Evolutionary conservation across 2,888 invertebrate genomes (phyloP).

Genomic region (Loripinus fragilis): DNA sequence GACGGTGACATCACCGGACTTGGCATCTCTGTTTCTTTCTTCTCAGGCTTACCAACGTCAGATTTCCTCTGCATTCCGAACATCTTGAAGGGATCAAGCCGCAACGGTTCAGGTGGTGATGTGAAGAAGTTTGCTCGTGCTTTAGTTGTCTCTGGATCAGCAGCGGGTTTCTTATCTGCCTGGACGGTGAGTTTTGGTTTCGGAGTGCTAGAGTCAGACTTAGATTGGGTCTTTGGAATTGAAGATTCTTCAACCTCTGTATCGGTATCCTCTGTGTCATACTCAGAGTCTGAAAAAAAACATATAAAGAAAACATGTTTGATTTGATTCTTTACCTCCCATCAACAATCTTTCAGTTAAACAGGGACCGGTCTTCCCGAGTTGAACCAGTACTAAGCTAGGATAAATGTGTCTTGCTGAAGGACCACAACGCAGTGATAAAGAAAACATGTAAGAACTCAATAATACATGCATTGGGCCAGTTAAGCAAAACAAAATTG

Average conservation of each 20-base stretch:
- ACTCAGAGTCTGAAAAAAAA: conserved; percentile 27
- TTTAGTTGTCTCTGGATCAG: conserved; percentile 56
- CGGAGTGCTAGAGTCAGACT: neutral
- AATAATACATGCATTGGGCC: too few species aligned
- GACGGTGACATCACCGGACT: conserved; percentile 20
- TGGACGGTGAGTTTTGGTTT: neutral
- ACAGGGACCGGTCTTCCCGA: too few species aligned
- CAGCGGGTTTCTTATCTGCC: conserved; percentile 9
- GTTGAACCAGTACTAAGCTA: too few species aligned
- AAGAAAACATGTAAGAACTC: too few species aligned
- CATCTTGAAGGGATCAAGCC: conserved; percentile 80
- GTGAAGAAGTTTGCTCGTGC: conserved; percentile 80
- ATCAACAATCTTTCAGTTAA: too few species aligned
- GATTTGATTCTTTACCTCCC: too few species aligned
- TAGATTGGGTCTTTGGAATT: neutral
- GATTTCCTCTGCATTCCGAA: conserved; percentile 68
- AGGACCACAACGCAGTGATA: too few species aligned
- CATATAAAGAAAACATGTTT: too few species aligned
- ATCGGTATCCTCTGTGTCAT: conserved; percentile 55
- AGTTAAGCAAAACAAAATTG: too few species aligned
- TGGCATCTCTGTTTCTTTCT: conserved; percentile 29
- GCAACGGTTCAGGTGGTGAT: conserved; percentile 78
- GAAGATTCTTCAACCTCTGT: conserved; percentile 58
- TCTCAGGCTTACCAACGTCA: conserved; percentile 8
- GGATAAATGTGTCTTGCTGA: too few species aligned